Conservation (phyloP, 1,140 invertebrate genomes). For the Ephestia elutella region DNA sequence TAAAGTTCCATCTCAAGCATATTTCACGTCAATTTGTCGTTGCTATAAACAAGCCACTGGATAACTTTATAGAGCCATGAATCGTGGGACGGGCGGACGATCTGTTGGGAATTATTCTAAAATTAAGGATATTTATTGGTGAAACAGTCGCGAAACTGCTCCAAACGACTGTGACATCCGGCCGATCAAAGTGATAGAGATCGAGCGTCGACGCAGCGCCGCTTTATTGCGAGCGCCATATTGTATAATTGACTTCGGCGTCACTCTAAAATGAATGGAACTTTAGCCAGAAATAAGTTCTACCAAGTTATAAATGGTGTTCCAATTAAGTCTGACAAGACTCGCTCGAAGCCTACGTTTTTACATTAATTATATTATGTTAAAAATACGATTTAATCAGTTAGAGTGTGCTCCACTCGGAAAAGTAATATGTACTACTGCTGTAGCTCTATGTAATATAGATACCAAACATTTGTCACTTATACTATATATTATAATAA, state of each 20-base stretch:
- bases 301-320: not conserved
- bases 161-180: conserved; percentile 41
- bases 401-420: no score
- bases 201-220: conserved; percentile 33
- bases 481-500: no score
- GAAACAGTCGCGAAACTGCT: conserved; percentile 31
- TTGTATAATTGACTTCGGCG: conserved; percentile 48
- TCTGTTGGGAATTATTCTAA: conserved; percentile 47
- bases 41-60: conserved; percentile 27
- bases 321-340: not conserved
- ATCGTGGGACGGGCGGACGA: conserved; percentile 19
- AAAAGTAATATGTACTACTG: no score
- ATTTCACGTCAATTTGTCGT: conserved; percentile 16
- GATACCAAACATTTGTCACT: no score
- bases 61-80: conserved; percentile 36
- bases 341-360: no score
- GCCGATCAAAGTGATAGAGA: conserved; percentile 62
- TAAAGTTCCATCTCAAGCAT: conserved; percentile 14
- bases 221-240: conserved; percentile 51
- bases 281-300: conserved; percentile 13
- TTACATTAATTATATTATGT: no score
- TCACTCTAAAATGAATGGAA: conserved; percentile 26
- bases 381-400: no score
- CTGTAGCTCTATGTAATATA: no score
- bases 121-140: conserved; percentile 43